Base-by-base conservation (phyloP, 2,888 invertebrate species). In the Lycocerus yunnanus region DNA sequence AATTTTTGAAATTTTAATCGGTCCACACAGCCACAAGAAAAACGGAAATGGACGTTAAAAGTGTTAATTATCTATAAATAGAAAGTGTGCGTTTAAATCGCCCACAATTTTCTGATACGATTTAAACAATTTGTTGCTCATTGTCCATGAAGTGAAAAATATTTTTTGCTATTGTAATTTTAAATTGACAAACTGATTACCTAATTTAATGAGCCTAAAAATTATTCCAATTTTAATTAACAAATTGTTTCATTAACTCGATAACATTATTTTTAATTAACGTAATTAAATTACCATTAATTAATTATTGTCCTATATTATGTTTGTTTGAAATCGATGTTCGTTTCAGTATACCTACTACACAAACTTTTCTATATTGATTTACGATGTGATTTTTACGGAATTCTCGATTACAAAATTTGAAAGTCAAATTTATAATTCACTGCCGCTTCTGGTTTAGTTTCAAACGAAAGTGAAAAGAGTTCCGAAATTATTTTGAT, bases 81-180 rank as follows among this genome's bases (percentile, higher is more conserved):
- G 58, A 70, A 65, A 21, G 60, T 69, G 61, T 24, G 21, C 27
- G 24, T 24, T 61, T 16, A 27, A 21, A 61, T 60, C 61, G 27
- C 69, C 69, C 43, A 66, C 58, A 66, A 63, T 63, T 63, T 63
- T 58, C 21, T 15, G 58, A 27, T 20, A 20, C 21, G 58, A 43
- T 18, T 66, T 18, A 65, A 27, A 66, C 65, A 16, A 58, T 70
- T 69, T 70, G 65, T 43, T 15, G 58, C 58, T 27, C 66, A 58
- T 15, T 58, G 58, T 70, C 70, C 70, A 21, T 65, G 70, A 66
- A 70, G 43, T 43, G 43, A 43, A n/a, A 43, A 43, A 43, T 43
- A 43, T 43, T 43, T 21, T 43, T 43, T 43, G 43, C 43, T 43
- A 43, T 43, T 43, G 43, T 43, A 43, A 43, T n/a, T 43, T 43